Conservation (phyloP, 2,797 vertebrate species). For the Platalea minor region DNA sequence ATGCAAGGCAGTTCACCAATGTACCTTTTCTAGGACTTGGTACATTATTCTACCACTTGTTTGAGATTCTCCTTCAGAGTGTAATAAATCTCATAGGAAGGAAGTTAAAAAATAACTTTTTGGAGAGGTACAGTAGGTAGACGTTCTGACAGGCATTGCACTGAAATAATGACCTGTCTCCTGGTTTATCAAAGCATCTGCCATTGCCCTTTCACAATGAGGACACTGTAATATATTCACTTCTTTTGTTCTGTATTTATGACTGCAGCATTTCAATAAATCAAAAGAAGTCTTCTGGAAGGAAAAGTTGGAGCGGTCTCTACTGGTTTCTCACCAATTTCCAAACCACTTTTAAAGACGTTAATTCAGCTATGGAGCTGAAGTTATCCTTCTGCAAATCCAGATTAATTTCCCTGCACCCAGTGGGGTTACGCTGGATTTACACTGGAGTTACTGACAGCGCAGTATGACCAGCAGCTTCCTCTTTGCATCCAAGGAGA, state of each 20-base stretch:
- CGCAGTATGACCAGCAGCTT: slow-evolving; percentile 38
- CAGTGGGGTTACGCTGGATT: background rate
- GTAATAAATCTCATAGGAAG: slow-evolving; percentile 25
- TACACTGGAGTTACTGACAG: background rate
- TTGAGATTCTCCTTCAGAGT: slow-evolving; percentile 1
- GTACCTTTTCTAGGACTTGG: slow-evolving; percentile 1
- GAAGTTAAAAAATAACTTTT: slow-evolving; percentile 18
- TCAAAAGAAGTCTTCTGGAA: slow-evolving; percentile 1
- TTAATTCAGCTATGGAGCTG: background rate
- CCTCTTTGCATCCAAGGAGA: slow-evolving; percentile 37
- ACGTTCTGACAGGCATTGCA: background rate
- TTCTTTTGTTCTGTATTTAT: slow-evolving; percentile 34
- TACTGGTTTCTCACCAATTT: background rate
- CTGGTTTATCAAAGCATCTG: slow-evolving; percentile 2
- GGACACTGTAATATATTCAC: background rate
- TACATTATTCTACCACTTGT: slow-evolving; percentile 17
- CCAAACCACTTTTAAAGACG: background rate
- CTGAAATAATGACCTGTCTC: slow-evolving; percentile 32
- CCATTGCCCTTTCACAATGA: background rate
- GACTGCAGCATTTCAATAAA: slow-evolving; percentile 19
- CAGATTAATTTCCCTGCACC: background rate
- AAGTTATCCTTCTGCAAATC: background rate
- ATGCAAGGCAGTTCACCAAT: background rate
- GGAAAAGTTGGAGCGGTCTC: background rate
- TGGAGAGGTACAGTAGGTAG: background rate